Evolutionary conservation across 2,797 vertebrate genomes (phyloP).

Genomic region (Champsocephalus esox): DNA sequence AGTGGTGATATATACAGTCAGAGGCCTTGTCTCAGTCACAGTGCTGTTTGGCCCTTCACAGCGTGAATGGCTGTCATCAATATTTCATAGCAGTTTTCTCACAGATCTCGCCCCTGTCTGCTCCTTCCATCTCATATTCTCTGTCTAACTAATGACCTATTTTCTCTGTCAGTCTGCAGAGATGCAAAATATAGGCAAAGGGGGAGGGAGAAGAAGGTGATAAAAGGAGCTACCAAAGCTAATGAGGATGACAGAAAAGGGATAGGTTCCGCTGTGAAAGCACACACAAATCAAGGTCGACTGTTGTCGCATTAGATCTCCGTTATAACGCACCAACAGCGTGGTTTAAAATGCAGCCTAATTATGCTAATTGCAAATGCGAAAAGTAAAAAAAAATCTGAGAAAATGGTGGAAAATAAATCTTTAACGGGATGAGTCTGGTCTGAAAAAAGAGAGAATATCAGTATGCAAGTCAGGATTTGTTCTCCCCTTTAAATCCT

Average conservation of each 20-base stretch:
- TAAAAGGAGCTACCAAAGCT: constrained; percentile 72
- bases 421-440: constrained; percentile 24
- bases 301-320: constrained; percentile 56
- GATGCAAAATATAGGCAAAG: constrained; percentile 63
- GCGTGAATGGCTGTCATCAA: constrained; percentile 73
- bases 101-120: constrained; percentile 69
- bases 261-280: constrained; percentile 52
- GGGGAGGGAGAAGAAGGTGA: constrained; percentile 34
- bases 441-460: constrained; percentile 31
- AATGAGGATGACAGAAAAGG: constrained; percentile 67
- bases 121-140: constrained; percentile 65
- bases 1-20: constrained; percentile 24
- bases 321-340: constrained; percentile 12
- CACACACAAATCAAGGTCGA: constrained; percentile 52
- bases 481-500: constrained; percentile 60
- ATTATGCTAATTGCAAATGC: constrained; percentile 50
- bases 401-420: constrained; percentile 20
- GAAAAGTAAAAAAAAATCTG: constrained; percentile 34
- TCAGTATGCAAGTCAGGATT: constrained; percentile 71
- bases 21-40: constrained; percentile 39
- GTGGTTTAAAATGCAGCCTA: constrained; percentile 15
- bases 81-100: constrained; percentile 77
- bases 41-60: constrained; percentile 67
- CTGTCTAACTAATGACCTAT: constrained; percentile 83
- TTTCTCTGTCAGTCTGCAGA: constrained; percentile 78